Conservation (phyloP, 2,797 vertebrate species). For the Periparus ater region DNA sequence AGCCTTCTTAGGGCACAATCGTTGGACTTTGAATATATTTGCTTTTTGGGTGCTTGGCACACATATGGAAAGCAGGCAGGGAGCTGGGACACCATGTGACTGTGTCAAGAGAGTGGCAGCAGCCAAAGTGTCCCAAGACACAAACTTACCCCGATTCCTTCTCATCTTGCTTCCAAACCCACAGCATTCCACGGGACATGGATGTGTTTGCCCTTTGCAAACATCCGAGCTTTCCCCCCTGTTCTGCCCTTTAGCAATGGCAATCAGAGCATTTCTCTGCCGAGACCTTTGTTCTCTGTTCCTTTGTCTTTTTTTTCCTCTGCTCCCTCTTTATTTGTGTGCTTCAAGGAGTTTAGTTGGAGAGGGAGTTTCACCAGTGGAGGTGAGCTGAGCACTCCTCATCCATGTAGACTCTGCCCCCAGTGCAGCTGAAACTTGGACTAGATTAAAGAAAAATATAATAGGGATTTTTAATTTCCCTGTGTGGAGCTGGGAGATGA, state of each 20-base stretch:
- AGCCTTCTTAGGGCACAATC: background rate
- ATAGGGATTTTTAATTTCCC: conserved; percentile 62
- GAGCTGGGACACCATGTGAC: background rate
- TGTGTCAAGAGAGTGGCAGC: background rate
- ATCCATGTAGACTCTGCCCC: background rate
- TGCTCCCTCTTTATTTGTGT: background rate
- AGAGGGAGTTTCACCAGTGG: background rate
- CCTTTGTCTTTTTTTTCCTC: background rate
- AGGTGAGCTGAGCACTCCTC: background rate
- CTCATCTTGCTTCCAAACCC: background rate
- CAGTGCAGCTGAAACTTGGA: background rate
- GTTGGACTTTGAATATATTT: background rate
- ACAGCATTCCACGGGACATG: accelerated
- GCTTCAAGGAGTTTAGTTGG: background rate
- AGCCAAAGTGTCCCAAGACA: background rate
- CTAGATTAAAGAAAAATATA: conserved; percentile 62
- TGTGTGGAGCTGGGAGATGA: conserved; percentile 52
- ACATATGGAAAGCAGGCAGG: background rate
- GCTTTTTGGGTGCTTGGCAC: background rate
- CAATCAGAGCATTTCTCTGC: conserved; percentile 7
- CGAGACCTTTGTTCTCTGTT: background rate
- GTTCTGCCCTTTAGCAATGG: conserved; percentile 3
- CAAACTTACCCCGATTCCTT: background rate
- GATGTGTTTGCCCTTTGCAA: background rate
- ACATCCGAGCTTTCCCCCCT: background rate